phyloP scores from a whole-genome alignment of 2,888 invertebrate species.

The Anorthoa munda region DNA sequence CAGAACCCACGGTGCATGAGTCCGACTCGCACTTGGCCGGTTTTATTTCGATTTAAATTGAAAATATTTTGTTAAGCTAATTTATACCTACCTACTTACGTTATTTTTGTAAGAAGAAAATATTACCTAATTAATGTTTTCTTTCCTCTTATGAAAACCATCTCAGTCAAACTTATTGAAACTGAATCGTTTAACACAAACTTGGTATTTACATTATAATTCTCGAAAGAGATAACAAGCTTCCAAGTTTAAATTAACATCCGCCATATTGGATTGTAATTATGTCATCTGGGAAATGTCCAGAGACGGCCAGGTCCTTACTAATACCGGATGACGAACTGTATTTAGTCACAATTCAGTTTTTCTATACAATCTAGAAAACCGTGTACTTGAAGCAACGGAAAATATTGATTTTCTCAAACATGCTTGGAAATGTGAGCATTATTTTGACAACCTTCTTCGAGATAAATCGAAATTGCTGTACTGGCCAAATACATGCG shows the following conservation, averaged over 20 bases:
- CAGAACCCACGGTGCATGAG: no score
- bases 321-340: neutral
- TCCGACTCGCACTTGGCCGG: no score
- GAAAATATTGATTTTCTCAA: no score
- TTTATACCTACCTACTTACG: no score
- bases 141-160: neutral
- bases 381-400: no score
- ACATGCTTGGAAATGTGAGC: no score
- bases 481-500: no score
- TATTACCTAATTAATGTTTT: neutral
- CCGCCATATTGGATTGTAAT: conserved; percentile 34
- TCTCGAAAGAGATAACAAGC: conserved; percentile 23
- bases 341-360: neutral
- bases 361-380: no score
- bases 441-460: no score
- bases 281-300: conserved; percentile 1
- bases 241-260: conserved; percentile 39
- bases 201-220: conserved; percentile 34
- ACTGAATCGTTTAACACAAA: conserved; percentile 31
- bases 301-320: neutral
- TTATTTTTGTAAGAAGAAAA: neutral
- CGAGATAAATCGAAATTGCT: no score
- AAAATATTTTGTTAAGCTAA: no score
- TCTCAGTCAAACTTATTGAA: conserved; percentile 22
- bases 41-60: no score